Evolutionary conservation across 1,140 invertebrate species (phyloP), one percentile per base, ranked within the genome.

Genomic region (Hyles euphorbiae): DNA sequence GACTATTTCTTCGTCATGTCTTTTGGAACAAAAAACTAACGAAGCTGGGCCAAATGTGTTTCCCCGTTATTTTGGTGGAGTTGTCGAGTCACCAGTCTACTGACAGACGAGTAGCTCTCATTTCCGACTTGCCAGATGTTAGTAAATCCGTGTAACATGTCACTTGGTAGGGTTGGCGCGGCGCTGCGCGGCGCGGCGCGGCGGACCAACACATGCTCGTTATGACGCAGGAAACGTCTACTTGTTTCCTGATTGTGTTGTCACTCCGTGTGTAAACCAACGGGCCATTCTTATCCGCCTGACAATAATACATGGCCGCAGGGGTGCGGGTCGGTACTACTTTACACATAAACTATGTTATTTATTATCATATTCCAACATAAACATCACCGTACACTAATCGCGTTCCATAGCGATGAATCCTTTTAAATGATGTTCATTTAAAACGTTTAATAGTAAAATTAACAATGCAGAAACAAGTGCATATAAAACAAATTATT

Each of bases 21-120:
- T 57, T 22, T 22, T 22, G 22, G 60, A 66, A 61, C 58, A 72
- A 71, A 78, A 73, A 72, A 63, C 50, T 70, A 65, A 67, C 63
- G 67, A 71, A 70, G 61, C 64, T 67, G 69, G 51, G 65, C 71
- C 67, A 73, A 75, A 74, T 78, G 70, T 74, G 76, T 67, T 72
- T 60, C 69, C 63, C 2, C 58, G 62, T 69, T 59, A 61, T 65
- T 69, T 65, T 54, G 5, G 62, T 53, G 56, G 54, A 67, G 65
- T 67, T 48, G 52, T 56, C 63, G 65, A 65, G 62, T 60, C 55
- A 52, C 52, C 55, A 45, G 50, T 47, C 33, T 61, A 65, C 52
- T 72, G 72, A 72, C 53, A 72, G 75, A 79, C 65, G 68, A 48
- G 60, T 22, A 62, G 56, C 52, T 64, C 57, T 64, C 57, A 67